A percentile compares a stretch with the other conserved stretches of the same genome.
These are phyloP conservation scores for Camponotus fellah DNA, from an alignment of 2,888 invertebrate species.

Conservation along the genomic window DNA sequence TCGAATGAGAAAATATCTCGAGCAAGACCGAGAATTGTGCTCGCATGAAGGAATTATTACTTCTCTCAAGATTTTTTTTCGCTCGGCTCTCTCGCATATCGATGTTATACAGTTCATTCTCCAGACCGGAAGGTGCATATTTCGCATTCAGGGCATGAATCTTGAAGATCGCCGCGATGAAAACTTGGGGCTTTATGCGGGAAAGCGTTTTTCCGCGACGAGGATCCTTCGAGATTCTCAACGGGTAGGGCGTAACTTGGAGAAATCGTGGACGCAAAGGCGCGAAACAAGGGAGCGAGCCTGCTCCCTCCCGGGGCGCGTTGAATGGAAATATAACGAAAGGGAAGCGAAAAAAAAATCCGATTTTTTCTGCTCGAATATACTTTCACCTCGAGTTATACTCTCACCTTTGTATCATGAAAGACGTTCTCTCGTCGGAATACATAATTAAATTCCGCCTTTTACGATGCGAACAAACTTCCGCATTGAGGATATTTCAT, in stretches of 20 bases:
- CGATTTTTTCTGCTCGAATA: constrained; percentile 18
- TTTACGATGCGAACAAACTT: constrained; percentile 16
- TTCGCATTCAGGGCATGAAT: constrained; percentile 56
- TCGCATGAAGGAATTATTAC: constrained; percentile 38
- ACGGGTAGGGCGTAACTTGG: constrained; percentile 11
- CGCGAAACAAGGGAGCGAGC: constrained; percentile 33
- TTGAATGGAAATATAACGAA: constrained; percentile 50
- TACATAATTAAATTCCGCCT: constrained; percentile 54
- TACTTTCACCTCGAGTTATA: constrained; percentile 22
- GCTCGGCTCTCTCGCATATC: constrained; percentile 3
- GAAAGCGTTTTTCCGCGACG: constrained; percentile 10
- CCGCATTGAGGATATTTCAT: constrained; percentile 32
- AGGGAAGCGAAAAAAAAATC: constrained; percentile 1
- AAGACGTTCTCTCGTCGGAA: constrained; percentile 10
- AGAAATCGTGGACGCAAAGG: constrained; percentile 13
- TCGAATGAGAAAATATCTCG: constrained; percentile 36
- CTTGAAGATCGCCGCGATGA: constrained; percentile 38
- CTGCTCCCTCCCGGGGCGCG: not conserved
- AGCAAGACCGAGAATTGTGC: constrained; percentile 18
- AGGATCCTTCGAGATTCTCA: constrained; percentile 21
- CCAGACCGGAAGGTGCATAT: constrained; percentile 12
- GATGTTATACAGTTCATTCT: constrained; percentile 13
- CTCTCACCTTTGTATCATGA: constrained; percentile 30
- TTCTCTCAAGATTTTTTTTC: constrained; percentile 13
- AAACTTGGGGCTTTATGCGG: constrained; percentile 40